Evolutionary conservation across 2,888 invertebrate species (phyloP).

Genomic region (Alentia gelatinosa): DNA sequence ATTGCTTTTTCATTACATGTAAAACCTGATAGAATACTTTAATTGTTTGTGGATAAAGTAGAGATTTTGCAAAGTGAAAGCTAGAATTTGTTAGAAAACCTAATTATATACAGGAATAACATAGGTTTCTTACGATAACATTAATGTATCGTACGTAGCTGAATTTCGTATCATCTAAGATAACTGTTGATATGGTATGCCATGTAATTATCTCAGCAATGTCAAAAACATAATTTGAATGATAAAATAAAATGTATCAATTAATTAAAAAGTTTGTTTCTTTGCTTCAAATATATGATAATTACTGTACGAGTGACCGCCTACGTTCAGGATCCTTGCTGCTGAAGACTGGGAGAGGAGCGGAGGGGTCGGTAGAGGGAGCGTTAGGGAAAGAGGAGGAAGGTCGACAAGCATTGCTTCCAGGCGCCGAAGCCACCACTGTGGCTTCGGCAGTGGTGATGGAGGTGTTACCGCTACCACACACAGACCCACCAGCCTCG

Average conservation of each 20-base stretch:
- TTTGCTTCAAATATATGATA: not conserved
- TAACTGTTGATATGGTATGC: too few relatives aligned
- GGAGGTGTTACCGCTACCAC: not conserved
- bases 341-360: not conserved
- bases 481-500: slow-evolving; percentile 16
- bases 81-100: too few relatives aligned
- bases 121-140: too few relatives aligned
- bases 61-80: too few relatives aligned
- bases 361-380: not conserved
- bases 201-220: not conserved
- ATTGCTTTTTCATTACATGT: too few relatives aligned
- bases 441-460: too few relatives aligned
- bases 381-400: not conserved
- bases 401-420: not conserved
- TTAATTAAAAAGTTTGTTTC: not conserved
- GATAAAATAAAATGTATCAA: not conserved
- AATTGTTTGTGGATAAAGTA: too few relatives aligned
- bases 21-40: too few relatives aligned
- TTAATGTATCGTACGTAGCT: too few relatives aligned
- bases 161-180: too few relatives aligned
- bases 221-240: not conserved
- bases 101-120: too few relatives aligned
- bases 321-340: slow-evolving; percentile 2
- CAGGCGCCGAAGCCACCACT: not conserved
- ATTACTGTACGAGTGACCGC: not conserved